These are phyloP conservation scores for Accipiter virgatus DNA, from an alignment of 2,113 vertebrate genomes.

Conservation along the genomic window DNA sequence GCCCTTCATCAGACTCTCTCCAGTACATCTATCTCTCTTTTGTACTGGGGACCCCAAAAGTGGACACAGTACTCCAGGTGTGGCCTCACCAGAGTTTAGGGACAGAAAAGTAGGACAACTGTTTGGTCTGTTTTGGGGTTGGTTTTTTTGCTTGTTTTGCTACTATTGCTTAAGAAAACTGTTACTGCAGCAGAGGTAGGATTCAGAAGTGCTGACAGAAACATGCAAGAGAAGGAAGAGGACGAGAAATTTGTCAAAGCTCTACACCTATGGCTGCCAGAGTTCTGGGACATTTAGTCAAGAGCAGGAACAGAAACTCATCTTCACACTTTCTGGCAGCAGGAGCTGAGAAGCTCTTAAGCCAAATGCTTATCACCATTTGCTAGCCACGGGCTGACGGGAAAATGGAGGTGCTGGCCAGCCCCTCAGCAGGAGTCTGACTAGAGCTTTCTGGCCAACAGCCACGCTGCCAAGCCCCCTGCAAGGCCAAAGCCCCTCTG, in stretches of 20 bases:
- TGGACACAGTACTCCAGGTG: not conserved
- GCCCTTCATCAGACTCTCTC: not conserved
- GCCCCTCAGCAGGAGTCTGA: accelerated
- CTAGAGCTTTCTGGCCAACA: not conserved
- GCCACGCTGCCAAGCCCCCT: not conserved
- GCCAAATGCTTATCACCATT: not conserved
- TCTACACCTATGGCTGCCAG: not conserved
- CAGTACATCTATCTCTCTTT: not conserved
- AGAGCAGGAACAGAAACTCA: not conserved
- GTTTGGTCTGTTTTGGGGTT: not conserved
- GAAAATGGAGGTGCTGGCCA: not conserved
- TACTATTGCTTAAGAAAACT: not conserved
- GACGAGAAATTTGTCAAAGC: not conserved
- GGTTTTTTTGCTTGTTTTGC: not conserved
- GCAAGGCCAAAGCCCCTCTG: not conserved
- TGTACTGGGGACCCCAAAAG: not conserved
- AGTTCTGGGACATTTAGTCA: not conserved
- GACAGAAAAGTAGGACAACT: not conserved
- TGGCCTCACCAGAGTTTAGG: not conserved
- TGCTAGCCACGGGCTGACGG: not conserved
- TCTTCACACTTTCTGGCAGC: not conserved
- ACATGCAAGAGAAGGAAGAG: not conserved
- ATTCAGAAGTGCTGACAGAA: not conserved
- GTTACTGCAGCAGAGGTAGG: not conserved
- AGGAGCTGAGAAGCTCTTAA: not conserved